Base-by-base conservation (phyloP, 2,888 invertebrate species). In the Spodoptera exigua region DNA sequence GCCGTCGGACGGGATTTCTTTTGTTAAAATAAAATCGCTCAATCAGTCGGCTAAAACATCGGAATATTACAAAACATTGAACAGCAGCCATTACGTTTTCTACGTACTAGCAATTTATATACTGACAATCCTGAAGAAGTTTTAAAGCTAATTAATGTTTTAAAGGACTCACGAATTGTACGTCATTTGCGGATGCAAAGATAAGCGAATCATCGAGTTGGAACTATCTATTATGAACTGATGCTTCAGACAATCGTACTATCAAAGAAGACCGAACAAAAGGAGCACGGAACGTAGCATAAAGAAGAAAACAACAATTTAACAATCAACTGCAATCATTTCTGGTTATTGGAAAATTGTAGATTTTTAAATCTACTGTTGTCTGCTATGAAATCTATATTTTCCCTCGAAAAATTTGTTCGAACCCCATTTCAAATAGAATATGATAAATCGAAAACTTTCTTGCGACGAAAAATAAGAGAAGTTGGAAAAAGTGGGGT, bases 371-470 rank as follows among this genome's bases (percentile, higher is more conserved):
- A 51, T 17, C 46, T 12, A 66, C 72, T 68, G 37, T 60, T 51
- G 40, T 54, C 47, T 52, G 3, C 18, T 3, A 47, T 52, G 36
- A 36, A 67, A 68, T 61, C 27, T 58, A 56, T 55, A 84, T 85
- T 81, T 77, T 66, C 77, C 73, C 74, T 79, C 69, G 56, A 76
- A 71, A 65, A 77, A 82, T 86, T 79, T 81, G 80, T 81, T 76
- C 69, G 70, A 65, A 80, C 76, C 55, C 55, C 78, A 80, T 78
- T 82, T 80, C 79, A 78, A 85, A 86, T 81, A 80, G 78, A 79
- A 80, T 85, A 87, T 89, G 83, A 87, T 87, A 89, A 88, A 87
- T 86, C 75, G 74, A 79, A 77, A 88, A 87, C 80, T 85, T 88
- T 82, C 79, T 70, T 67, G 70, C 55, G 65, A 65, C 69, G 75